These are phyloP conservation scores for Liposcelis brunnea DNA, from an alignment of 2,888 invertebrate genomes.

Conservation along the genomic window DNA sequence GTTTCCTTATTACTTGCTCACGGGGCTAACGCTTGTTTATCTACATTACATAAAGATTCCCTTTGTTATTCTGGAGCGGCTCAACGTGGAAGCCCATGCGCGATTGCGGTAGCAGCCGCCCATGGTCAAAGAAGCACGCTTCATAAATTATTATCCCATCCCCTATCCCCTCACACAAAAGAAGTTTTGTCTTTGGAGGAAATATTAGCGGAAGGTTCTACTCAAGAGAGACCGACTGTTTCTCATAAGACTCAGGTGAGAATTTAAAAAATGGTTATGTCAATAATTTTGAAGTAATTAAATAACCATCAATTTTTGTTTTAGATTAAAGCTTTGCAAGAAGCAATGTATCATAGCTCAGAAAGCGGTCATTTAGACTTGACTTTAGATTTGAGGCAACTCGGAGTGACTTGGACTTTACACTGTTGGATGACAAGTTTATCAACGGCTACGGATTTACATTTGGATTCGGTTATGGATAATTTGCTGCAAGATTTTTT, in stretches of 20 bases:
- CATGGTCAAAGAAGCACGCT: slow-evolving; percentile 69
- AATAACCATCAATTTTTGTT: no score
- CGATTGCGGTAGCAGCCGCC: slow-evolving; percentile 76
- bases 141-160: slow-evolving; percentile 59
- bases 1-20: slow-evolving; percentile 62
- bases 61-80: slow-evolving; percentile 74
- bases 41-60: slow-evolving; percentile 51
- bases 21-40: slow-evolving; percentile 75
- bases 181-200: slow-evolving; percentile 76
- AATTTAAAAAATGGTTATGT: background rate
- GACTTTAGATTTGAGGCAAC: slow-evolving; percentile 66
- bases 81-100: slow-evolving; percentile 49
- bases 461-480: slow-evolving; percentile 70
- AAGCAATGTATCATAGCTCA: slow-evolving; percentile 87
- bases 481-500: slow-evolving; percentile 77
- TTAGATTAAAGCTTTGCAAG: slow-evolving; percentile 70
- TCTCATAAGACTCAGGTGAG: slow-evolving; percentile 13
- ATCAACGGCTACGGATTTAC: slow-evolving; percentile 68
- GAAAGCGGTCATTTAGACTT: slow-evolving; percentile 84
- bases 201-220: slow-evolving; percentile 68
- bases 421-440: slow-evolving; percentile 87
- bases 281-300: no score
- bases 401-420: slow-evolving; percentile 80
- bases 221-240: slow-evolving; percentile 20
- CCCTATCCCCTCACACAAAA: slow-evolving; percentile 42